Evolutionary conservation across 2,113 vertebrate genomes (phyloP).

Genomic region (Holacanthus passer): DNA sequence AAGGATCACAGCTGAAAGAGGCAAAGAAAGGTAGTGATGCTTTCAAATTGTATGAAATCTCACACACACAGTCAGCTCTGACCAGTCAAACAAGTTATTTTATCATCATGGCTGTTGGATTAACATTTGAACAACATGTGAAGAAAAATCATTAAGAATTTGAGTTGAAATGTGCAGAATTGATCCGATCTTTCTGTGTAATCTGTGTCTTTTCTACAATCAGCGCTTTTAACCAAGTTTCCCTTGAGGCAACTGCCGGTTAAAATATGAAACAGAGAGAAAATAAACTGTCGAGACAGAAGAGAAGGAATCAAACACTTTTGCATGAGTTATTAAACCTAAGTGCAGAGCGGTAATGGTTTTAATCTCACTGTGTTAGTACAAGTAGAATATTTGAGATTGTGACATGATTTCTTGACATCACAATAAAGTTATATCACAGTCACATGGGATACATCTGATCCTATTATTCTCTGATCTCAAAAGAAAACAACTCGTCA

Average conservation of each 20-base stretch:
- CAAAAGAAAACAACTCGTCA: too few species aligned
- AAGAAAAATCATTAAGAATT: not conserved
- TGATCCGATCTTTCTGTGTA: not conserved
- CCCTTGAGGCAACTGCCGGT: not conserved
- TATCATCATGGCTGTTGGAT: not conserved
- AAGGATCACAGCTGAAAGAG: slow-evolving; percentile 18
- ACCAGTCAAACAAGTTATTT: not conserved
- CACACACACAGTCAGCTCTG: slow-evolving; percentile 7
- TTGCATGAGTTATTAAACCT: not conserved
- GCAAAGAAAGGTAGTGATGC: not conserved
- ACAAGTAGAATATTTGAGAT: not conserved
- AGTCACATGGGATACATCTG: not conserved
- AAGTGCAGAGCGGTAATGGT: not conserved
- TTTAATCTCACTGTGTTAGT: not conserved
- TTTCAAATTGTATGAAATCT: slow-evolving; percentile 24
- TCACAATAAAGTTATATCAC: not conserved
- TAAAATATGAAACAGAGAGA: not conserved
- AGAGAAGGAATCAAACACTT: not conserved
- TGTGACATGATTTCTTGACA: not conserved
- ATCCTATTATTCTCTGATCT: not conserved
- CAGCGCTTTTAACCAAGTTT: not conserved
- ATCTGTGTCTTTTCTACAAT: not conserved
- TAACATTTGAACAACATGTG: slow-evolving; percentile 2
- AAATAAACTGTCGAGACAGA: not conserved
- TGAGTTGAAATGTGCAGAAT: not conserved